Percentiles rank a stretch among this genome's conserved stretches.
Conservation (phyloP, 2,888 invertebrate genomes). For the Dastarcus helophoroides region DNA sequence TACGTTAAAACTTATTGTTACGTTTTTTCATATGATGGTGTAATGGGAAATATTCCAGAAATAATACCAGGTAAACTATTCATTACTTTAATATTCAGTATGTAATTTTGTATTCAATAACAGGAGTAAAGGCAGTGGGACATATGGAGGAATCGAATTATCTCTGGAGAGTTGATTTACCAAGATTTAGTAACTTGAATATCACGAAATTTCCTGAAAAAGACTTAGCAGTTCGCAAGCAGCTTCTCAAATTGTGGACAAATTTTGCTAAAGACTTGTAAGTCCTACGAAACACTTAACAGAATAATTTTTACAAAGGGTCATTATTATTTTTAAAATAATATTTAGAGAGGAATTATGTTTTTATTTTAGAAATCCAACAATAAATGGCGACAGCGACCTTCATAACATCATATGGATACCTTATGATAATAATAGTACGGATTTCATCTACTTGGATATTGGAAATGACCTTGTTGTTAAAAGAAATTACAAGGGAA, state of each 20-base stretch:
- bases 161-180: conserved; percentile 1
- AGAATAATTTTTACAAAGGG: too few species aligned
- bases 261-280: conserved; percentile 1
- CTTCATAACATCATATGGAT: background rate
- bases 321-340: background rate
- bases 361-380: conserved; percentile 1
- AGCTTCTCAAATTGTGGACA: background rate
- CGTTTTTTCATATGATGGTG: background rate
- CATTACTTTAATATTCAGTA: background rate
- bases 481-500: background rate
- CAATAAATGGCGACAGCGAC: background rate
- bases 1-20: background rate
- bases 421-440: background rate
- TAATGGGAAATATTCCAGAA: background rate
- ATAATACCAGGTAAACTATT: background rate
- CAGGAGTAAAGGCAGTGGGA: background rate
- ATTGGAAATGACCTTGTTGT: background rate
- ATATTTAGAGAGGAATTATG: background rate
- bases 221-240: background rate
- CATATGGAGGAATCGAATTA: background rate
- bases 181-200: background rate
- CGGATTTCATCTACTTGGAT: too few species aligned
- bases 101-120: background rate
- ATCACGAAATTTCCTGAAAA: background rate
- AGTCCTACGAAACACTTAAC: background rate